Conservation (phyloP, 2,888 invertebrate genomes). For the Rosalia funebris region DNA sequence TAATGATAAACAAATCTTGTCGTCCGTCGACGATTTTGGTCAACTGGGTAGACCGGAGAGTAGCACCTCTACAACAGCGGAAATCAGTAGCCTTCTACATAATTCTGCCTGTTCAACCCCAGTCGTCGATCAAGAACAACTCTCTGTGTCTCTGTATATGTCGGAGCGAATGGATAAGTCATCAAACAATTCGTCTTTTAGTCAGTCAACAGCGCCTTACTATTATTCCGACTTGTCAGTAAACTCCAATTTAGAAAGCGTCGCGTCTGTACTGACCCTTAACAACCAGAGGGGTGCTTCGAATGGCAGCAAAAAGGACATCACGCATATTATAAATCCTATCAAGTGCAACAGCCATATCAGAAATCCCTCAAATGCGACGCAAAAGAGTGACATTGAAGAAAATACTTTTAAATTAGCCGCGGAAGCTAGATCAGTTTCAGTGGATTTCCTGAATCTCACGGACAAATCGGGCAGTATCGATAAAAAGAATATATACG, state of each 20-base stretch:
- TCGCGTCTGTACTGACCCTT: slow-evolving; percentile 61
- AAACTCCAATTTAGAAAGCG: slow-evolving; percentile 53
- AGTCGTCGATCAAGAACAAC: slow-evolving; percentile 49
- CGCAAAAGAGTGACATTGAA: slow-evolving; percentile 46
- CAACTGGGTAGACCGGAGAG: slow-evolving; percentile 55
- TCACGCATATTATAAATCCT: slow-evolving; percentile 79
- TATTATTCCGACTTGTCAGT: slow-evolving; percentile 82
- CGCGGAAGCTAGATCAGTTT: slow-evolving; percentile 71
- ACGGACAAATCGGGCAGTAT: slow-evolving; percentile 74
- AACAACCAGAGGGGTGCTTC: slow-evolving; percentile 79
- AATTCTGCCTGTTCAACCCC: slow-evolving; percentile 56
- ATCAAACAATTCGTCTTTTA: slow-evolving; percentile 30
- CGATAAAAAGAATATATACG: slow-evolving; percentile 78
- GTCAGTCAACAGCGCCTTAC: slow-evolving; percentile 77
- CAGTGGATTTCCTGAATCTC: slow-evolving; percentile 73
- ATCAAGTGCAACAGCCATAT: slow-evolving; percentile 64
- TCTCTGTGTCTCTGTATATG: slow-evolving; percentile 45
- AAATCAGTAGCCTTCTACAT: slow-evolving; percentile 54
- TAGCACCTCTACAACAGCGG: slow-evolving; percentile 55
- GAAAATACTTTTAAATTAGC: slow-evolving; percentile 67
- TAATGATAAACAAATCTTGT: slow-evolving; percentile 40
- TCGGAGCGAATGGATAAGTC: slow-evolving; percentile 28
- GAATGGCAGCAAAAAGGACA: slow-evolving; percentile 72
- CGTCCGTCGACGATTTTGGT: slow-evolving; percentile 52
- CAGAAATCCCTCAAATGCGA: slow-evolving; percentile 33